Conservation (phyloP, 2,797 vertebrate species). For the Coluber constrictor region DNA sequence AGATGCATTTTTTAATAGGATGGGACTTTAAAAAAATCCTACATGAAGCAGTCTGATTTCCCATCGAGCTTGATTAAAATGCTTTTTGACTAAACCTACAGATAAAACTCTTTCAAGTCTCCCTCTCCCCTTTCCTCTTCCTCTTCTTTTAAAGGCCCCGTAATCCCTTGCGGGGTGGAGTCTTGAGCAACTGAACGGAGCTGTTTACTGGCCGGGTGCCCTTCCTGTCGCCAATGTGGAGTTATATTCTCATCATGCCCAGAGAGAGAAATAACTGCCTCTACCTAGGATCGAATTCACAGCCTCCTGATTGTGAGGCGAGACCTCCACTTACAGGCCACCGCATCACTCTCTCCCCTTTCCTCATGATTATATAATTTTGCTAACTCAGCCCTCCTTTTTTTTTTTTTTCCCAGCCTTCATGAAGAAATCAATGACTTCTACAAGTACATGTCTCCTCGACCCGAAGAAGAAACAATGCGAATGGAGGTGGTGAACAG, state of each 20-base stretch:
- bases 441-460: slow-evolving; percentile 93
- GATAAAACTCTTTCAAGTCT: not conserved
- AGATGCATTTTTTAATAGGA: not conserved
- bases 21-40: not conserved
- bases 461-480: slow-evolving; percentile 93
- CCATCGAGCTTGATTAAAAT: not conserved
- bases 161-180: no score
- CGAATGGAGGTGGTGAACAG: slow-evolving; percentile 93
- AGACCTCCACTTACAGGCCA: no score
- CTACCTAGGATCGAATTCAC: no score
- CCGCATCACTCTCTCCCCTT: no score
- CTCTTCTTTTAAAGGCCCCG: no score
- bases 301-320: no score
- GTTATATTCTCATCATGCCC: no score
- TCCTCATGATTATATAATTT: not conserved
- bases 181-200: no score
- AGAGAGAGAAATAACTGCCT: no score
- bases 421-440: slow-evolving; percentile 98
- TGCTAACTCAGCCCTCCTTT: not conserved
- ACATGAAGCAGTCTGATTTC: not conserved
- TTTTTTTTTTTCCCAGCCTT: slow-evolving; percentile 70
- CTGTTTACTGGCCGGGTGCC: no score
- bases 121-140: not conserved
- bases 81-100: not conserved
- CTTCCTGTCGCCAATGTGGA: no score